Conservation (phyloP, 2,113 vertebrate genomes). For the Peromyscus maniculatus region DNA sequence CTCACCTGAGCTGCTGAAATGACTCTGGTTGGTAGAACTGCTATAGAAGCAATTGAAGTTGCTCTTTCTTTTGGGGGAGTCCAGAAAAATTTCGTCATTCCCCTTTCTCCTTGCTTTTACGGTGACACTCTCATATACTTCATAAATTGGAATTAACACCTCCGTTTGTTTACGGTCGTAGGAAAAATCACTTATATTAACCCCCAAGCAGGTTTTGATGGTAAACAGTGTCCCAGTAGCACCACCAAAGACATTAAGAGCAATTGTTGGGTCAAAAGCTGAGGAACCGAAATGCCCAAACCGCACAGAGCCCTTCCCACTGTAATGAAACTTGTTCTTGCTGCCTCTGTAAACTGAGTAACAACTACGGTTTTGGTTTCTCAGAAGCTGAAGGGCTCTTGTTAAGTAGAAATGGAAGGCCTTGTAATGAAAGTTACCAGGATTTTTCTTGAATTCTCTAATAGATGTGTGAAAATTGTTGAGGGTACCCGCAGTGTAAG, state of each 20-base stretch:
- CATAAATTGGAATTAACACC: slow-evolving; percentile 56
- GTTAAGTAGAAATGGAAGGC: slow-evolving; percentile 69
- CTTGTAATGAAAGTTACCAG: not conserved
- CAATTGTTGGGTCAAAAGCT: fast-evolving
- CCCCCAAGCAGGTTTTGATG: slow-evolving; percentile 46
- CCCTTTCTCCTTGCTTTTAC: not conserved
- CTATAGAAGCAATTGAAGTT: slow-evolving; percentile 30
- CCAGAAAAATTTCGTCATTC: not conserved
- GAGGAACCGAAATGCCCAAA: slow-evolving; percentile 56
- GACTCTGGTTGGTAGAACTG: not conserved
- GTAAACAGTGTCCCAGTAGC: not conserved
- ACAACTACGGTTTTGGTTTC: not conserved
- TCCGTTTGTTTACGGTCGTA: fast-evolving
- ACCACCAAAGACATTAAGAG: fast-evolving
- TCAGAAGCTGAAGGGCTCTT: slow-evolving; percentile 68
- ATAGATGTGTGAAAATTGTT: not conserved
- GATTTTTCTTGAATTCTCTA: not conserved
- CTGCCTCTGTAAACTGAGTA: not conserved
- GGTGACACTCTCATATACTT: not conserved
- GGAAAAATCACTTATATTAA: not conserved
- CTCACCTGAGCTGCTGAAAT: slow-evolving; percentile 30
- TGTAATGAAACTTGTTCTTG: not conserved
- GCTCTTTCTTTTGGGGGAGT: not conserved
- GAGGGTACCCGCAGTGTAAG: not conserved
- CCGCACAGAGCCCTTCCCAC: not conserved